These are phyloP conservation scores for Nibea albiflora DNA, from an alignment of 2,113 vertebrate species.

Conservation along the genomic window DNA sequence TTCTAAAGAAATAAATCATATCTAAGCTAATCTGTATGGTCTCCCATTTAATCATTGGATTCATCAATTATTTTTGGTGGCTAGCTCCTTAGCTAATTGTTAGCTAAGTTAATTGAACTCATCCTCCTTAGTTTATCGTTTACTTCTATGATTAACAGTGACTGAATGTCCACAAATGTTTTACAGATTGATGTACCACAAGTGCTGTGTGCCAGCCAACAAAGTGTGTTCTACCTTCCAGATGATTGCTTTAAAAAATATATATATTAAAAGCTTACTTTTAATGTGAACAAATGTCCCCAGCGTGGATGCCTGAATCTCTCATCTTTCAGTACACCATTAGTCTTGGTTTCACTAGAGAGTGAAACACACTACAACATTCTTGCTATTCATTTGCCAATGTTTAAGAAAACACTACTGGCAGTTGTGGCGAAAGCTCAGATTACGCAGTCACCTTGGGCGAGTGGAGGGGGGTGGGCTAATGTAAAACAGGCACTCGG, in stretches of 20 bases:
- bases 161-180: not conserved
- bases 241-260: not conserved
- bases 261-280: not conserved
- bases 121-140: not conserved
- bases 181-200: not conserved
- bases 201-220: not conserved
- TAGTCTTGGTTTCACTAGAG: constrained; percentile 34
- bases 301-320: not conserved
- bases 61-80: not conserved
- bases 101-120: not conserved
- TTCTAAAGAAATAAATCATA: not conserved
- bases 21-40: not conserved
- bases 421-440: constrained; percentile 19
- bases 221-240: not conserved
- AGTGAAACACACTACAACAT: not conserved
- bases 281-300: not conserved
- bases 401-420: constrained; percentile 25
- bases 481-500: constrained; percentile 36
- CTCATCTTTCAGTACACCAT: constrained; percentile 1
- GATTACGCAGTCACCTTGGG: constrained; percentile 19
- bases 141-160: not conserved
- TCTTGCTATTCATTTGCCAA: constrained; percentile 29
- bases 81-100: not conserved
- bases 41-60: not conserved
- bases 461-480: constrained; percentile 7